Conservation (phyloP, 2,797 vertebrate genomes). For the Danio aesculapii region DNA sequence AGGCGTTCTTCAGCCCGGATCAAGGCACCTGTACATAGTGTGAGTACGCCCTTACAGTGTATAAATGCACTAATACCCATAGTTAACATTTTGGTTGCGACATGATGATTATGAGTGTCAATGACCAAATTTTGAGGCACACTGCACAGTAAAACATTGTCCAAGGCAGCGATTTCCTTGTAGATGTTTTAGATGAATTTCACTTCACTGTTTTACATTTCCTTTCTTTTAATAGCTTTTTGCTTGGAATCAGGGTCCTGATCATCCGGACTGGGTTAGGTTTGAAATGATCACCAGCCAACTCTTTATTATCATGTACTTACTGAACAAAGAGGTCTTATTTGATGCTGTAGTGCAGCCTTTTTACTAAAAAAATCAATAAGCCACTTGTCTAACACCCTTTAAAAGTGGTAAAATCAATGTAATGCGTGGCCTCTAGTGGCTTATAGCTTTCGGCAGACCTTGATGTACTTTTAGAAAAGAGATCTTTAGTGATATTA, state of each 20-base stretch:
- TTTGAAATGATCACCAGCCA: neutral
- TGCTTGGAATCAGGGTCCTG: neutral
- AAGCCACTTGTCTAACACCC: neutral
- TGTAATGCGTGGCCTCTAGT: neutral
- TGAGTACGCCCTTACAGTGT: too few relatives aligned
- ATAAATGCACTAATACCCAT: neutral
- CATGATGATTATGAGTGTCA: neutral
- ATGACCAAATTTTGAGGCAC: neutral
- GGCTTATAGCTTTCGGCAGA: neutral
- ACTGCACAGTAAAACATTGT: neutral
- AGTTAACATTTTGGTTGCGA: neutral
- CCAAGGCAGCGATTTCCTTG: neutral
- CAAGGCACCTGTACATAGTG: too few relatives aligned
- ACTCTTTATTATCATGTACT: neutral
- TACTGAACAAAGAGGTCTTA: neutral
- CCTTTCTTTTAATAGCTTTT: neutral
- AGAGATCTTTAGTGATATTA: neutral
- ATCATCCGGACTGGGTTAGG: neutral
- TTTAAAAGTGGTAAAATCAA: slow-evolving; percentile 7
- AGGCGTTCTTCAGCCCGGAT: too few relatives aligned
- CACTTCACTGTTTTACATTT: too few relatives aligned
- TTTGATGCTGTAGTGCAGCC: neutral
- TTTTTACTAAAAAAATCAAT: slow-evolving; percentile 16
- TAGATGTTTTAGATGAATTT: neutral
- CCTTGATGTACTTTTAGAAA: neutral